Base-by-base conservation (phyloP, 2,888 invertebrate species). In the Callosobruchus maculatus region DNA sequence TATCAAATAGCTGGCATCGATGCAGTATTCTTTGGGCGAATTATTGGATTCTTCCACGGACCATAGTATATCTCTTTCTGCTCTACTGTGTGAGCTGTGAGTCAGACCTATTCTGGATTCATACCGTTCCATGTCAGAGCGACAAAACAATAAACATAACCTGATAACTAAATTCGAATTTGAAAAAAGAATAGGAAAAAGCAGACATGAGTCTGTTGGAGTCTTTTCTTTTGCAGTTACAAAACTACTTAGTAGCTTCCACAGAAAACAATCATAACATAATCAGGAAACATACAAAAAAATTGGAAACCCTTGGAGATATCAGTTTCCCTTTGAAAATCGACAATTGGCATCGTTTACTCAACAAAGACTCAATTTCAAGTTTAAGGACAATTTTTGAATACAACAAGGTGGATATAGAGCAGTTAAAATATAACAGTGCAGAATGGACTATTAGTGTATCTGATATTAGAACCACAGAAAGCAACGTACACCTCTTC, bases 251-350 rank as follows among this genome's bases (percentile, higher is more conserved):
- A 68, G 76, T 79, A 21, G 78, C 74, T 21, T 73, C 22, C 7
- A 75, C 72, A 68, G 70, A 76, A 71, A 71, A 71, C n/a, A 77
- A 79, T 68, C 78, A 80, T 73, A 82, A 80, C 75, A 82, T 89
- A 31, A 86, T 93, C 67, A 91, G 91, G 85, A 89, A 89, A 81
- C 92, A 93, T 81, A 88, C 85, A 0, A 90, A 90, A 78, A 89
- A 91, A 78, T 84, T 92, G 5, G 83, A 87, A 73, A 83, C 84
- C 67, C 84, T 88, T 69, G 94, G 93, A 9, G 94, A 94, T 77
- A 85, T 92, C 3, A 92, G 91, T 86, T 92, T 93, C 85, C 90
- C 91, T 13, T 85, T 88, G 74, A 88, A 87, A 71, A 80, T 89
- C 22, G 87, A 89, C 80, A 89, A 90, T 72, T 94, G 93, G 93